Evolutionary conservation across 2,888 invertebrate species (phyloP).

Genomic region (Limulus polyphemus): DNA sequence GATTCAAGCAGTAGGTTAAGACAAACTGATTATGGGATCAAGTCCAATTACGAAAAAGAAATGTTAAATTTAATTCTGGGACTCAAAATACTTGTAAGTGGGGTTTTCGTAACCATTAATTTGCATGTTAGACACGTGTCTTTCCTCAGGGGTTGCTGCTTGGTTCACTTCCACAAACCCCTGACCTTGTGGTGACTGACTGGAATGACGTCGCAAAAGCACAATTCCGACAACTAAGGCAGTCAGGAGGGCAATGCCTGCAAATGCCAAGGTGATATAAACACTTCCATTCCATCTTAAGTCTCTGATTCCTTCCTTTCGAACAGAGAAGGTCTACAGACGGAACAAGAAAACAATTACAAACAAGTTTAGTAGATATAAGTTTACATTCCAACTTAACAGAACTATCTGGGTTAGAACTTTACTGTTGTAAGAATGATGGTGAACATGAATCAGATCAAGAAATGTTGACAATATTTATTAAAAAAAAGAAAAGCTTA

Average conservation of each 20-base stretch:
- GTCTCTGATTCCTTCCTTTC: constrained; percentile 48
- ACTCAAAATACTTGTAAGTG: constrained; percentile 97
- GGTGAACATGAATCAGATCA: too few species aligned
- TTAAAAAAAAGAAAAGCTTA: too few species aligned
- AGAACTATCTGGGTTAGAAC: too few species aligned
- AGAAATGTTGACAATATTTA: too few species aligned
- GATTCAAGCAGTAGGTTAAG: too few species aligned
- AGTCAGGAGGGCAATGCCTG: constrained; percentile 76
- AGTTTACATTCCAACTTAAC: too few species aligned
- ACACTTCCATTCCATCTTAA: constrained; percentile 58
- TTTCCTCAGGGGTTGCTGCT: constrained; percentile 90
- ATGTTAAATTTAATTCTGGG: too few species aligned
- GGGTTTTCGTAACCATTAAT: constrained; percentile 99
- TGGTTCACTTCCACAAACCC: constrained; percentile 93
- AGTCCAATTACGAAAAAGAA: too few species aligned
- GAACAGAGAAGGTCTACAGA: constrained; percentile 57
- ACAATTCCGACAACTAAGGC: constrained; percentile 79
- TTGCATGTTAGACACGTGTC: constrained; percentile 99
- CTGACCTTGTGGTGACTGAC: constrained; percentile 68
- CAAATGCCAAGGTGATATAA: constrained; percentile 81
- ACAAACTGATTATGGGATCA: too few species aligned
- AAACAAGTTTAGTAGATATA: too few species aligned
- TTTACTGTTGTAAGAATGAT: too few species aligned
- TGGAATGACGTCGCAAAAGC: constrained; percentile 69
- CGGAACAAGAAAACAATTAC: constrained; percentile 1